A percentile compares a stretch with the other conserved stretches of the same genome.
Evolutionary conservation across 2,888 invertebrate species (phyloP).

Genomic region (Eurytoma adleriae): DNA sequence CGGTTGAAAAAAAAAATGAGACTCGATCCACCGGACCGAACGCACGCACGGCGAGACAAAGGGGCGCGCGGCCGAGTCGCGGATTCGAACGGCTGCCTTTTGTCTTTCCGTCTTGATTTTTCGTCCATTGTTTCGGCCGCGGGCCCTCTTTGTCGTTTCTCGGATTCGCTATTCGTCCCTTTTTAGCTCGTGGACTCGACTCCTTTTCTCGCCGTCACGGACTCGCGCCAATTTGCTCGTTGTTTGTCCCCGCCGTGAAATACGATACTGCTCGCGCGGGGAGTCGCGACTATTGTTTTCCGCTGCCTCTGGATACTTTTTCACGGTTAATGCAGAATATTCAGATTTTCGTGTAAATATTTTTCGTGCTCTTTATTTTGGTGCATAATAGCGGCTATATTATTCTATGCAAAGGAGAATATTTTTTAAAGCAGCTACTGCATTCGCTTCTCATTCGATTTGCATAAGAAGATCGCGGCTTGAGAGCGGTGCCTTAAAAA

Average conservation of each 20-base stretch:
- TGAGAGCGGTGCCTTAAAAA: not conserved
- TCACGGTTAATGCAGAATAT: not conserved
- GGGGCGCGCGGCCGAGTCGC: conserved; percentile 73
- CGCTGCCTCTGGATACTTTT: no score
- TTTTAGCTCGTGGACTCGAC: conserved; percentile 56
- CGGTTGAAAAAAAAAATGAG: conserved; percentile 8
- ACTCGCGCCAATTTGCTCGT: not conserved
- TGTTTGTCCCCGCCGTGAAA: not conserved
- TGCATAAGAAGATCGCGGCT: conserved; percentile 11
- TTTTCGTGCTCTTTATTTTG: no score
- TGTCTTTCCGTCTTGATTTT: conserved; percentile 74
- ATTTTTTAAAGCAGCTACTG: not conserved
- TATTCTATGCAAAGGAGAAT: no score
- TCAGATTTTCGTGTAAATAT: no score
- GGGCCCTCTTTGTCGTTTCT: conserved; percentile 21
- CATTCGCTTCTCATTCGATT: conserved; percentile 11
- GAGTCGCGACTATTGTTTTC: no score
- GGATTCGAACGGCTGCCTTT: conserved; percentile 74
- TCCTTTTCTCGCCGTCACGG: not conserved
- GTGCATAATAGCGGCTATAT: no score
- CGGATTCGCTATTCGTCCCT: conserved; percentile 47
- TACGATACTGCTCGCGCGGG: no score
- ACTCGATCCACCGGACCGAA: conserved; percentile 20
- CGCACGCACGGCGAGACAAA: conserved; percentile 62
- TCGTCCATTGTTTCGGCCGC: conserved; percentile 67